Percentiles rank a stretch among this genome's conserved stretches.
Conservation (phyloP, 2,113 vertebrate species). For the Todiramphus chloris region DNA sequence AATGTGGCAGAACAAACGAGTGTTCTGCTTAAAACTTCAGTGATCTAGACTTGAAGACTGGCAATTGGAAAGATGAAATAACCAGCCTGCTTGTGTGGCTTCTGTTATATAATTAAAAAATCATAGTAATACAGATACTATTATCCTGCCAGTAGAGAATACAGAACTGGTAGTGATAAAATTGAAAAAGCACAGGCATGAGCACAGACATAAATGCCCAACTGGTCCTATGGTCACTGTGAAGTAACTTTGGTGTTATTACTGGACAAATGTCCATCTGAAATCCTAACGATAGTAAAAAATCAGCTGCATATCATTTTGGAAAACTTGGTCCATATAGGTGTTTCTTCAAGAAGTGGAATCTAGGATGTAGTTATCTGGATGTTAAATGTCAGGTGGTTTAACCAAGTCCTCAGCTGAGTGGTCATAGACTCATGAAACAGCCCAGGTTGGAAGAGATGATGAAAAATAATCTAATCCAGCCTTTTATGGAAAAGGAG, state of each 20-base stretch:
- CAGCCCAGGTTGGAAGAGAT: not conserved
- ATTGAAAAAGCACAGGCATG: not conserved
- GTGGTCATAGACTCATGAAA: not conserved
- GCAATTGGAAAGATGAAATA: not conserved
- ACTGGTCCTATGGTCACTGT: not conserved
- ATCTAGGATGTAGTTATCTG: not conserved
- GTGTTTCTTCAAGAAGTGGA: not conserved
- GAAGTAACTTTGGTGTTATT: not conserved
- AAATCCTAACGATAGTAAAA: not conserved
- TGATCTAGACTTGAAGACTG: not conserved
- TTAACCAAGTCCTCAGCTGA: not conserved
- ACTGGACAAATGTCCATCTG: not conserved
- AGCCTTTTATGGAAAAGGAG: not conserved
- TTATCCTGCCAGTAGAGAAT: not conserved
- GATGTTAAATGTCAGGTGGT: not conserved
- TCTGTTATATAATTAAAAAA: not conserved
- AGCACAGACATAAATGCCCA: not conserved
- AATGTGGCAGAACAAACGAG: not conserved
- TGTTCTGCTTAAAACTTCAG: not conserved
- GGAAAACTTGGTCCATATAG: not conserved
- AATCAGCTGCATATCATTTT: not conserved
- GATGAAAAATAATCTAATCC: not conserved
- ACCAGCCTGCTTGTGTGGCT: not conserved
- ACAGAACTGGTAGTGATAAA: not conserved
- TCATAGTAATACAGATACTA: not conserved